Evolutionary conservation across 2,113 vertebrate genomes (phyloP), one percentile per base, ranked within the genome.

Genomic region (Caranx ignobilis): DNA sequence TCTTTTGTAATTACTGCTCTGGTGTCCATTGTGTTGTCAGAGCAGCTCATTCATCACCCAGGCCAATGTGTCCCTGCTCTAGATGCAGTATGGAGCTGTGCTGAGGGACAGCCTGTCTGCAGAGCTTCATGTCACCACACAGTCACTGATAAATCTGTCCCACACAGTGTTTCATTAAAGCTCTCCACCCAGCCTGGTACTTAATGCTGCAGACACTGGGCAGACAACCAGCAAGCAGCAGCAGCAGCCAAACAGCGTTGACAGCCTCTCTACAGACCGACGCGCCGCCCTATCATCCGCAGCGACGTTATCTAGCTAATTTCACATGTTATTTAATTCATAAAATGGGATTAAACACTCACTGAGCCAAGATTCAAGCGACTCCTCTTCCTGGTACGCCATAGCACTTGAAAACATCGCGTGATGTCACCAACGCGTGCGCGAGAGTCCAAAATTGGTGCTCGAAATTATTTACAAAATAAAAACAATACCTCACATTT

Each of bases 291-390:
- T 6, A 8, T 11, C 41, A 37, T 11, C 61, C 35, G 11, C n/a
- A 39, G 26, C 43, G n/a, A 32, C 1, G 6, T 12, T 5, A 12
- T 13, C 56, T 21, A 32, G 64, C 72, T 60, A 39, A 75, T 72
- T 67, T 56, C 10, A 0, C 18, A 15, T 4, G 7, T 65, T 54
- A 63, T 77, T 88, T 70, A 59, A 87, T 87, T 85, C 39, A 89
- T 85, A 85, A 85, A 87, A 71, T 10, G 12, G 57, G 57, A 81
- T 86, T 77, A 82, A 78, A 55, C 92, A 97, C 97, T 97, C 95
- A 99, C 97, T 97, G 81, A 99, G 96, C 97, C 97, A 99, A 31
- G 97, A 98, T 91, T 99, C 97, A 87, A 99, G 88, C 82, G 96
- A 96, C 93, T 98, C 97, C 85, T 95, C 97, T 93, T 97, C 97